Percentiles rank a stretch among this genome's conserved stretches.
These are phyloP conservation scores for Leptonema lineaticorne DNA, from an alignment of 1,140 invertebrate species.

Conservation along the genomic window DNA sequence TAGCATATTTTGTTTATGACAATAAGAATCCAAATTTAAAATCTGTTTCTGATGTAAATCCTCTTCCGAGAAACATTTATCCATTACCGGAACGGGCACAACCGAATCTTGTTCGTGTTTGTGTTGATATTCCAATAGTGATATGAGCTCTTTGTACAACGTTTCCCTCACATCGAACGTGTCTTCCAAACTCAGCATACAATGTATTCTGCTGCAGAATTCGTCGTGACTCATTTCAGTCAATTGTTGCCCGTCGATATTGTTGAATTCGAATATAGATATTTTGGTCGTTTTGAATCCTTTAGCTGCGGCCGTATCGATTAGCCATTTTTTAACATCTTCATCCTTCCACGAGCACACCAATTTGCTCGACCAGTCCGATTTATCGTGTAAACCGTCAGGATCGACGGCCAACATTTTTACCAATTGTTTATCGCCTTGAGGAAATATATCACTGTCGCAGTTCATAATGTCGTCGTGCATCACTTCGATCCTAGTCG, in stretches of 20 bases:
- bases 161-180: background rate
- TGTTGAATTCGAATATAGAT: slow-evolving; percentile 6
- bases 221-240: slow-evolving; percentile 13
- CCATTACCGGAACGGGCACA: slow-evolving; percentile 20
- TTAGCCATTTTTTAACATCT: slow-evolving; percentile 29
- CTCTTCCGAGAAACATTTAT: background rate
- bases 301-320: slow-evolving; percentile 13
- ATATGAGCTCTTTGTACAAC: slow-evolving; percentile 20
- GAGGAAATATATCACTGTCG: background rate
- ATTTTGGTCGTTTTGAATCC: slow-evolving; percentile 4
- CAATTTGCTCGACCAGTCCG: slow-evolving; percentile 24
- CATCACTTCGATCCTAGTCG: background rate
- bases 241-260: slow-evolving; percentile 22
- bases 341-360: slow-evolving; percentile 17
- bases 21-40: slow-evolving; percentile 24
- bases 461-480: background rate
- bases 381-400: background rate
- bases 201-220: slow-evolving; percentile 23
- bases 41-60: slow-evolving; percentile 1
- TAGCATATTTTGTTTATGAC: background rate
- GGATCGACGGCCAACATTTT: background rate
- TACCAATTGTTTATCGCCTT: background rate
- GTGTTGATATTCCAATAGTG: background rate
- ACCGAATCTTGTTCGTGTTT: slow-evolving; percentile 11
- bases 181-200: background rate